Conservation (phyloP, 2,113 vertebrate species). For the Protomyctophum bolini region DNA sequence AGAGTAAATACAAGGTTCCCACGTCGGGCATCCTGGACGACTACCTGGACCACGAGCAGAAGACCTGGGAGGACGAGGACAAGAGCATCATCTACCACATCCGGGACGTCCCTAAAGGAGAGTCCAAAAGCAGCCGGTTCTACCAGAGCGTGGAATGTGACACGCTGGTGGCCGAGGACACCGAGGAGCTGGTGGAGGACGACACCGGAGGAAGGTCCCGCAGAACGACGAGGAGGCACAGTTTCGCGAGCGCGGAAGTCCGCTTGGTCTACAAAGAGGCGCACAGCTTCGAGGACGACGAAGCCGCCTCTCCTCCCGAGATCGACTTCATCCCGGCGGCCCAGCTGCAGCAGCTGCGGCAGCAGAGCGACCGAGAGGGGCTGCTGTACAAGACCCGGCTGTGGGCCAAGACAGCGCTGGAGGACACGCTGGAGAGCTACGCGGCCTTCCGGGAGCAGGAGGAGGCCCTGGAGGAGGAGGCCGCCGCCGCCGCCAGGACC, state of each 20-base stretch:
- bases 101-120: constrained; percentile 56
- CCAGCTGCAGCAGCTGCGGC: constrained; percentile 47
- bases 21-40: constrained; percentile 83
- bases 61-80: constrained; percentile 81
- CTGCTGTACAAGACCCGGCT: constrained; percentile 87
- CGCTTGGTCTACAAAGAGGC: constrained; percentile 72
- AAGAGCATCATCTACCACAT: constrained; percentile 75
- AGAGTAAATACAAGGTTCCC: constrained; percentile 81
- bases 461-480: constrained; percentile 63
- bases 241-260: constrained; percentile 59
- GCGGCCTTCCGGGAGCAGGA: constrained; percentile 69
- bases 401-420: constrained; percentile 72
- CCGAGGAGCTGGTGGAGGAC: constrained; percentile 73
- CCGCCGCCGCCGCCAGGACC: constrained; percentile 33
- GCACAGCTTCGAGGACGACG: constrained; percentile 75
- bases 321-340: constrained; percentile 77
- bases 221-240: constrained; percentile 62
- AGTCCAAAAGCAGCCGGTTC: constrained; percentile 69
- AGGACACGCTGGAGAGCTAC: constrained; percentile 73
- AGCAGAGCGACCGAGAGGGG: constrained; percentile 73
- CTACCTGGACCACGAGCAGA: constrained; percentile 83
- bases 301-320: constrained; percentile 70
- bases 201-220: constrained; percentile 71
- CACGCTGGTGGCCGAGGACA: constrained; percentile 67
- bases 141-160: constrained; percentile 76